Conservation (phyloP, 2,113 vertebrate species). For the Marmota flaviventris region DNA sequence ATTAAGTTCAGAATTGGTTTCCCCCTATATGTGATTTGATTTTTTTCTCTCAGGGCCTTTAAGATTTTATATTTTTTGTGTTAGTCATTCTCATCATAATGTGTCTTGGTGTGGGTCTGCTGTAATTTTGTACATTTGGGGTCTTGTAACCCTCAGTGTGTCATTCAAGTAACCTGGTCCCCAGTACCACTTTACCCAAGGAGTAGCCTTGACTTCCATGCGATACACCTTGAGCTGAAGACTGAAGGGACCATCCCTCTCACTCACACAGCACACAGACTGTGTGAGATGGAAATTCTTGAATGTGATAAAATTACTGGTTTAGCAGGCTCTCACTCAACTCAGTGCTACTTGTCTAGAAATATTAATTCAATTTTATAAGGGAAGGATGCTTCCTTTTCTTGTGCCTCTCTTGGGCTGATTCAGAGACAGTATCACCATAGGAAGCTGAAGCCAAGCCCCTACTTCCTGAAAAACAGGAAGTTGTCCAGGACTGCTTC, state of each 20-base stretch:
- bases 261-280: neutral
- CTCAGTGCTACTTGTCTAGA: neutral
- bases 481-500: neutral
- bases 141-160: neutral
- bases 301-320: neutral
- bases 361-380: neutral
- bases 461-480: neutral
- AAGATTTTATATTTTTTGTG: too few relatives aligned
- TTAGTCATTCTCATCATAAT: too few relatives aligned
- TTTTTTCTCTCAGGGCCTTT: too few relatives aligned
- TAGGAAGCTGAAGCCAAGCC: neutral
- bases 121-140: too few relatives aligned
- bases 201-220: neutral
- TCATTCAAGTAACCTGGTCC: neutral
- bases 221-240: fast-evolving
- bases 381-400: neutral
- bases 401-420: neutral
- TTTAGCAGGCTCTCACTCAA: neutral
- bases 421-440: neutral
- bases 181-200: neutral
- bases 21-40: too few relatives aligned
- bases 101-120: too few relatives aligned
- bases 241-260: neutral
- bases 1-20: too few relatives aligned
- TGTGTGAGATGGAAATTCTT: neutral